Conservation (phyloP, 2,113 vertebrate species). For the Carlito syrichta region DNA sequence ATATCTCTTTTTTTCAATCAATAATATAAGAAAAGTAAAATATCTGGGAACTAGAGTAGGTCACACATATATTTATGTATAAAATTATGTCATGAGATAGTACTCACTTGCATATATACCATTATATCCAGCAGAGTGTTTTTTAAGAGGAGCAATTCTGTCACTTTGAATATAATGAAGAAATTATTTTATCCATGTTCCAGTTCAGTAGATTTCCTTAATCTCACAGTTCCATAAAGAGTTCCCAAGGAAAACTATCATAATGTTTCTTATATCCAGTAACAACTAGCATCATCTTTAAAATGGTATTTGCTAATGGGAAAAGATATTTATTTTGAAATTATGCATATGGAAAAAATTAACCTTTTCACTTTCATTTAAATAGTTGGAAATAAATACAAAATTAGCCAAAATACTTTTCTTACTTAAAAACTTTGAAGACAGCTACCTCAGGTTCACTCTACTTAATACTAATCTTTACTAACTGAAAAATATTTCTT, state of each 20-base stretch:
- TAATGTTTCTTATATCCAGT: neutral
- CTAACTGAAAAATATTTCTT: neutral
- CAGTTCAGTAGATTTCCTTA: neutral
- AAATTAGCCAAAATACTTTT: slow-evolving; percentile 25
- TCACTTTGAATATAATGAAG: neutral
- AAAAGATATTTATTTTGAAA: slow-evolving; percentile 32
- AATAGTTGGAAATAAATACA: neutral
- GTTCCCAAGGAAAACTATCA: neutral
- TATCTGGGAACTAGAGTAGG: neutral
- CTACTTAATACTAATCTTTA: neutral
- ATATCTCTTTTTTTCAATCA: neutral
- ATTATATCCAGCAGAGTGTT: neutral
- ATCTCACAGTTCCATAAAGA: neutral
- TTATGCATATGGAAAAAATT: neutral
- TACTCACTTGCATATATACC: neutral
- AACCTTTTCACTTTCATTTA: neutral
- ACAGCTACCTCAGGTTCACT: neutral
- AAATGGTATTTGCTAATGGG: neutral
- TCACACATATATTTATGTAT: neutral
- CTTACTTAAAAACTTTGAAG: slow-evolving; percentile 22
- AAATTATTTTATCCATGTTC: neutral
- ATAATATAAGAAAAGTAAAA: neutral
- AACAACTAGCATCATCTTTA: neutral
- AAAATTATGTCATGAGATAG: slow-evolving; percentile 5
- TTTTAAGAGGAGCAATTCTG: neutral